Conservation (phyloP, 2,113 vertebrate genomes). For the Zeus faber region DNA sequence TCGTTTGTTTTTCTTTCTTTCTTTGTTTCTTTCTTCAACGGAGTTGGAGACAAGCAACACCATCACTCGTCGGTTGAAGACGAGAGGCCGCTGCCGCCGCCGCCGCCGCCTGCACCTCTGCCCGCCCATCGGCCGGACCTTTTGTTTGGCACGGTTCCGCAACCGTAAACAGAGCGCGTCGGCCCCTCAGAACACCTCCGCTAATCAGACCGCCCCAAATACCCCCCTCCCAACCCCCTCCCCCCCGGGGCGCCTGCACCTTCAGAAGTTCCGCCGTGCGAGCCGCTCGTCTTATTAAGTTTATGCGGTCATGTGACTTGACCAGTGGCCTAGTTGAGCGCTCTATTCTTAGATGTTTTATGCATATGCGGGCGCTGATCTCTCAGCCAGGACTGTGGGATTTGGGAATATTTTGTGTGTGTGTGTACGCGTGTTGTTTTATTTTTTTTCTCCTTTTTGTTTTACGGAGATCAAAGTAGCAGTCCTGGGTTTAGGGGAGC, state of each 20-base stretch:
- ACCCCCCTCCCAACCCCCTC: conserved; percentile 59
- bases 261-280: conserved; percentile 63
- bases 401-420: conserved; percentile 78
- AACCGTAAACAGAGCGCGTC: too few relatives aligned
- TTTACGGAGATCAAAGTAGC: conserved; percentile 70
- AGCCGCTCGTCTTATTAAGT: conserved; percentile 51
- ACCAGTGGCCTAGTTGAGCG: conserved; percentile 70
- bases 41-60: too few relatives aligned
- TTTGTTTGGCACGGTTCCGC: too few relatives aligned
- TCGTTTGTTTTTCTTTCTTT: too few relatives aligned
- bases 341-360: conserved; percentile 67
- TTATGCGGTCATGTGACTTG: conserved; percentile 70
- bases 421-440: too few relatives aligned
- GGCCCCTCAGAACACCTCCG: conserved; percentile 60
- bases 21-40: too few relatives aligned
- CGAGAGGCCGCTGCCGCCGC: too few relatives aligned
- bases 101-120: too few relatives aligned
- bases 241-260: conserved; percentile 61
- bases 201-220: conserved; percentile 64
- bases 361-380: conserved; percentile 67
- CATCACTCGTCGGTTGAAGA: too few relatives aligned
- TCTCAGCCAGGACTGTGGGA: conserved; percentile 71
- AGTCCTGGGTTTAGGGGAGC: conserved; percentile 54
- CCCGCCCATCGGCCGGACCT: too few relatives aligned
- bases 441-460: too few relatives aligned